Percentiles rank a stretch among this genome's conserved stretches.
Conservation (phyloP, 1,140 invertebrate genomes). For the Frieseomelitta varia region DNA sequence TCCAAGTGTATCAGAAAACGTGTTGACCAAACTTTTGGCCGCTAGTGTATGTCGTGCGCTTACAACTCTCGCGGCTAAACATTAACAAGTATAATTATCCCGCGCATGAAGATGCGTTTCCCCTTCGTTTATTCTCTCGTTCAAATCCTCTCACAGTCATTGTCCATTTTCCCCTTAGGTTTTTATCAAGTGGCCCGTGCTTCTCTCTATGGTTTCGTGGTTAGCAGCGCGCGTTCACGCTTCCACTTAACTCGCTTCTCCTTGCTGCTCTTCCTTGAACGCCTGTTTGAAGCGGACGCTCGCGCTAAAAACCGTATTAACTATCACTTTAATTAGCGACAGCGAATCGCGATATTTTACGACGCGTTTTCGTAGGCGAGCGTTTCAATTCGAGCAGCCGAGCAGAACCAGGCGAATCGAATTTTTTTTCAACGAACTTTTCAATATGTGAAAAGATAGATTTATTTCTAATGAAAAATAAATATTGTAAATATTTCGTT, state of each 20-base stretch:
- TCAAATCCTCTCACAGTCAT: not conserved
- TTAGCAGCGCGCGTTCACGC: not conserved
- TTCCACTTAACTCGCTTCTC: no score
- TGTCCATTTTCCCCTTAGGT: not conserved
- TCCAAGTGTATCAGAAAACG: no score
- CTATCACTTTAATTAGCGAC: conserved; percentile 56
- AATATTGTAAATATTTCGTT: no score
- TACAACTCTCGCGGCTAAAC: not conserved
- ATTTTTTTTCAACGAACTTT: no score
- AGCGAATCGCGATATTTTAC: conserved; percentile 54
- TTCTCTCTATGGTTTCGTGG: not conserved
- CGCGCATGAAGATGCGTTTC: not conserved
- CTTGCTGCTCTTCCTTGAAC: not conserved
- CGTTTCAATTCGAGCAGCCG: conserved; percentile 55
- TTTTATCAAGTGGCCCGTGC: not conserved
- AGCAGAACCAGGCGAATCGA: conserved; percentile 10
- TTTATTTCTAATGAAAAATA: no score
- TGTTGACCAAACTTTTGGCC: no score
- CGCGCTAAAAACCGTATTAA: conserved; percentile 60
- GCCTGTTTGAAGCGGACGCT: not conserved
- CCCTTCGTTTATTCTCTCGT: not conserved
- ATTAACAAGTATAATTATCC: conserved; percentile 45
- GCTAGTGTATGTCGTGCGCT: not conserved
- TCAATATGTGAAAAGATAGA: no score
- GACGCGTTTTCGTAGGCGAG: no score